Evolutionary conservation across 2,113 vertebrate genomes (phyloP).

Genomic region (Apistogramma diplotaenia): DNA sequence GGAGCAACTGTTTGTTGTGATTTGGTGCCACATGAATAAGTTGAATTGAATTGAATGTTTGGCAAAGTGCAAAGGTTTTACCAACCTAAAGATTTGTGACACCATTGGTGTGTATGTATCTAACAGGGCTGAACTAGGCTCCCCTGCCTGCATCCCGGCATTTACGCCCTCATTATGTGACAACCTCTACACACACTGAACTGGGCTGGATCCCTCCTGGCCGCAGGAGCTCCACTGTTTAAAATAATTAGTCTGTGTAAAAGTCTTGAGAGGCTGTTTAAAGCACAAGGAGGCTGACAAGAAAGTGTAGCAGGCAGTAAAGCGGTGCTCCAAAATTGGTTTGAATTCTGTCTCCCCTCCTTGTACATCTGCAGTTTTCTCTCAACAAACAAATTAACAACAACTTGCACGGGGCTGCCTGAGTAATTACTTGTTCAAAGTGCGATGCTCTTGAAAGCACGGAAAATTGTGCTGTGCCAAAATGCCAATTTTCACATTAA

Average conservation of each 20-base stretch:
- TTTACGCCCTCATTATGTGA: slow-evolving; percentile 29
- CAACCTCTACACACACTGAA: not conserved
- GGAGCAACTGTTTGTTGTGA: too few species aligned
- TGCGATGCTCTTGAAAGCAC: slow-evolving; percentile 33
- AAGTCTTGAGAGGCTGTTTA: slow-evolving; percentile 6
- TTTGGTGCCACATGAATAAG: too few species aligned
- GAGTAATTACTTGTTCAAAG: slow-evolving; percentile 53
- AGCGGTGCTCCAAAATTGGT: slow-evolving; percentile 24
- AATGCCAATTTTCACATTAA: slow-evolving; percentile 44
- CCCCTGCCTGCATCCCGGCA: not conserved
- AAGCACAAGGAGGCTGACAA: slow-evolving; percentile 1
- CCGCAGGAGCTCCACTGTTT: slow-evolving; percentile 8
- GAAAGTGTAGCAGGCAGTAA: slow-evolving; percentile 17
- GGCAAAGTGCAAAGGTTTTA: not conserved
- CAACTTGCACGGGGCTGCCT: slow-evolving; percentile 38
- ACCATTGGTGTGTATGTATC: not conserved
- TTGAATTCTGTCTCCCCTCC: slow-evolving; percentile 33
- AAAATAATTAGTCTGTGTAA: slow-evolving; percentile 29
- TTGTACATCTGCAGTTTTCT: not conserved
- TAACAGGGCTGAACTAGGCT: not conserved
- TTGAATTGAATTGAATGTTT: not conserved
- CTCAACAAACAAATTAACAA: slow-evolving; percentile 41
- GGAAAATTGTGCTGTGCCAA: slow-evolving; percentile 8
- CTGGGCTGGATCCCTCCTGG: slow-evolving; percentile 9
- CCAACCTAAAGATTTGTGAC: not conserved